Base-by-base conservation (phyloP, 2,113 vertebrate species). In the Castor canadensis region DNA sequence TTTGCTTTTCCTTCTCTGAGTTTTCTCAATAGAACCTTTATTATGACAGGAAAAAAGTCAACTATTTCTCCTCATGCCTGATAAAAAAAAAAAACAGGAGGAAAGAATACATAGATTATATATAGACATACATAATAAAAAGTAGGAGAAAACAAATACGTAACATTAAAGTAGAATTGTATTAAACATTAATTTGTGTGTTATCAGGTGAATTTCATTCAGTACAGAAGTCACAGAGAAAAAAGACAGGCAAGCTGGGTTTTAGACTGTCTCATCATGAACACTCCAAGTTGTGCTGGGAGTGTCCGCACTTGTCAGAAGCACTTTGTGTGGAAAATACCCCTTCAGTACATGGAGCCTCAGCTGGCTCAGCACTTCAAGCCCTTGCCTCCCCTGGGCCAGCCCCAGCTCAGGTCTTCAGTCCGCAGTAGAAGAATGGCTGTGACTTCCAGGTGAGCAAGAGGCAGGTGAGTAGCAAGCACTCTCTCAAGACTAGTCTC, bases 131-230 rank as follows among this genome's bases (percentile, higher is more conserved):
- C 85, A 66, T 79, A 62, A 94, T 94, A 87, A 88, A 83, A 87
- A 49, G 54, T 12, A 79, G 54, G 69, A 62, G 76, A 67, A 81
- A 40, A 95, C 73, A 38, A 72, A 58, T 60, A 92, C 43, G 92
- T 4, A 88, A 58, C n/a, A 24, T 81, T 83, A 92, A 87, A 91
- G 95, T 43, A 66, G 67, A 79, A 77, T 72, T 83, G n/a, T 87
- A 93, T 91, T 89, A 81, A 94, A 96, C 56, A 87, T 84, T 97
- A 94, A 90, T 43, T 91, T 96, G 64, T 92, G 86, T 91, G 69
- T 94, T 87, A 84, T 15, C 28, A 84, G 93, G 83, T 60, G 75
- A 79, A 93, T 60, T 86, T 89, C 92, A 81, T 85, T 95, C 84
- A 89, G 58, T 91, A 73, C 3, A 17, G 76, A 87, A 72, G 15